A percentile compares a stretch with the other conserved stretches of the same genome.
phyloP scores from a whole-genome alignment of 1,140 invertebrate genomes.

The Eueides isabella region DNA sequence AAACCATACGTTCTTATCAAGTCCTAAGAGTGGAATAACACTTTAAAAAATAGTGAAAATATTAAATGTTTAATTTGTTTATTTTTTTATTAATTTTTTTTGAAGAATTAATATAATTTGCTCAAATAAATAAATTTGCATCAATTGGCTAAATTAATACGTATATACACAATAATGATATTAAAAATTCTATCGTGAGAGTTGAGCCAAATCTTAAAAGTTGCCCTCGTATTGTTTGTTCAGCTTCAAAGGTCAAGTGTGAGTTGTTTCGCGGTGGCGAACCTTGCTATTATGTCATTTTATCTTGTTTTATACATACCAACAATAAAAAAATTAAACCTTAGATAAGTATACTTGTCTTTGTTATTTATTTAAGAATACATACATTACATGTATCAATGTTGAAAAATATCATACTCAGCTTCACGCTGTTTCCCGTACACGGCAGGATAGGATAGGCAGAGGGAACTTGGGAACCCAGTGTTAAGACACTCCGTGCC shows the following conservation, averaged over 20 bases:
- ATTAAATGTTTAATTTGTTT: no score
- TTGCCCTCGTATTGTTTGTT: slow-evolving; percentile 28
- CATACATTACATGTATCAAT: background rate
- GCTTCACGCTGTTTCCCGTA: no score
- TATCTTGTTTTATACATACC: slow-evolving; percentile 15
- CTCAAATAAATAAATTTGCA: background rate
- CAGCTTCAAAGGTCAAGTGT: slow-evolving; percentile 36
- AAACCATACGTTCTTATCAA: no score
- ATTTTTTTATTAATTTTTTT: no score
- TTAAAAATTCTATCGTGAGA: slow-evolving; percentile 3
- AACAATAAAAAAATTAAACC: slow-evolving; percentile 18
- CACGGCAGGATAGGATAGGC: no score
- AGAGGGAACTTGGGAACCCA: no score
- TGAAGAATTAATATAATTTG: no score
- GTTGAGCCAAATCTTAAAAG: slow-evolving; percentile 33
- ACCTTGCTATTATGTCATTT: slow-evolving; percentile 28
- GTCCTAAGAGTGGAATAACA: no score
- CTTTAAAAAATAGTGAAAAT: no score
- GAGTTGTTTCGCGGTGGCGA: slow-evolving; percentile 18
- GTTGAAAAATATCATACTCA: no score
- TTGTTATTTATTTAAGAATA: background rate
- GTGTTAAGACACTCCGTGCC: no score
- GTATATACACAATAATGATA: background rate
- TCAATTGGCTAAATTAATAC: background rate
- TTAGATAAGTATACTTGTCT: slow-evolving; percentile 6